Conservation (phyloP, 2,113 vertebrate species). For the Sinocyclocheilus maitianheensis region DNA sequence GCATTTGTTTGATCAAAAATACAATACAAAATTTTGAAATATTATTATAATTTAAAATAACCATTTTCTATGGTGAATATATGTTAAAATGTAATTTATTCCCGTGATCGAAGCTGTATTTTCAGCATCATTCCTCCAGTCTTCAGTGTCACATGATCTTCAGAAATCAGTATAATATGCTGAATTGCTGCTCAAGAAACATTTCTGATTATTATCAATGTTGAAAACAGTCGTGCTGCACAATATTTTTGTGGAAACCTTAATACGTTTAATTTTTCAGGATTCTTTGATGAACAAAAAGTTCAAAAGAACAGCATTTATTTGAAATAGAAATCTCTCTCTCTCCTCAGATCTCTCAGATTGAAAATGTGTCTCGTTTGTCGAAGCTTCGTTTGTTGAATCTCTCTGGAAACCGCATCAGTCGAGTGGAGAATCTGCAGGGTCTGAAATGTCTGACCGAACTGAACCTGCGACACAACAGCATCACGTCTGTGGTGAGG, state of each 20-base stretch:
- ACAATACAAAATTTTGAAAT: not conserved
- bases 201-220: not conserved
- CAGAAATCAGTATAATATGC: not conserved
- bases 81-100: too few species aligned
- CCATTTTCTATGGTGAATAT: not conserved
- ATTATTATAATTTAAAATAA: not conserved
- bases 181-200: not conserved
- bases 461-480: constrained; percentile 88
- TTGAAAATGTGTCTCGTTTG: constrained; percentile 87
- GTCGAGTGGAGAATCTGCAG: constrained; percentile 82
- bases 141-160: not conserved
- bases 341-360: constrained; percentile 82
- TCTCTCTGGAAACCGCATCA: constrained; percentile 88
- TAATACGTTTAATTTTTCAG: not conserved
- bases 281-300: not conserved
- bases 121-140: not conserved
- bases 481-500: constrained; percentile 88
- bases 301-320: not conserved
- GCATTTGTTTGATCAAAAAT: not conserved
- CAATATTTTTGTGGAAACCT: too few species aligned
- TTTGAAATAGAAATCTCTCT: constrained; percentile 40
- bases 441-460: constrained; percentile 86
- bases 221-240: not conserved
- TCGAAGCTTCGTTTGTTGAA: constrained; percentile 86
- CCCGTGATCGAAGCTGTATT: too few species aligned